Conservation (phyloP, 1,140 invertebrate species). For the Eulimnadia texana region DNA sequence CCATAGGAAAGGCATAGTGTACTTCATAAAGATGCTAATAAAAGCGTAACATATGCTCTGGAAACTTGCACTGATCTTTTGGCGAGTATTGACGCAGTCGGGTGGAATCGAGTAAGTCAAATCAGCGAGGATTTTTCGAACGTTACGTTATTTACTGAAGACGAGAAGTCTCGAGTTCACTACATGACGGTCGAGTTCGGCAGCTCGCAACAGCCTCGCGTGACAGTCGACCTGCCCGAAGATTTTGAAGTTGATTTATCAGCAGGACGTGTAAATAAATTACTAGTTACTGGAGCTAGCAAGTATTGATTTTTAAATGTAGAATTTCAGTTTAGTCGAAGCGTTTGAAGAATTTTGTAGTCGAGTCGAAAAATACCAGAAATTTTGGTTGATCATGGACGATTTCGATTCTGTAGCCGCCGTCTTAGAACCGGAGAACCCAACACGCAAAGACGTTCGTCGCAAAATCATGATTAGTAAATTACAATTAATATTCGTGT, state of each 20-base stretch:
- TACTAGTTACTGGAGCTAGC: no score
- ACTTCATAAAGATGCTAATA: no score
- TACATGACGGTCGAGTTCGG: background rate
- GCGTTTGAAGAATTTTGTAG: background rate
- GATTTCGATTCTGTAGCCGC: slow-evolving; percentile 30
- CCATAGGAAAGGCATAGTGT: no score
- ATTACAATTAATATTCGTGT: no score
- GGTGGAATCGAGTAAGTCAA: background rate
- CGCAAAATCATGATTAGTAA: slow-evolving; percentile 32
- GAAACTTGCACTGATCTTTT: background rate
- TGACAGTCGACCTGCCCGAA: background rate
- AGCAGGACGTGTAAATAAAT: no score
- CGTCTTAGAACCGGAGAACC: slow-evolving; percentile 33
- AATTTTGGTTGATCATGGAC: slow-evolving; percentile 32
- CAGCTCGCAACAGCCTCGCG: background rate
- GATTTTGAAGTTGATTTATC: background rate
- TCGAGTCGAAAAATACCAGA: slow-evolving; percentile 22
- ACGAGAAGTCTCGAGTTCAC: background rate
- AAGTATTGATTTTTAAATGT: no score
- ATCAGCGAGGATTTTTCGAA: background rate
- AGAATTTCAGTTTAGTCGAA: no score
- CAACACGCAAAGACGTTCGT: slow-evolving; percentile 24
- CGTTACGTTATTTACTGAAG: background rate
- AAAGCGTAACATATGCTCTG: no score
- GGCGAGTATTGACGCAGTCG: background rate